Conservation (phyloP, 2,888 invertebrate species). For the Chrysina gloriosa region DNA sequence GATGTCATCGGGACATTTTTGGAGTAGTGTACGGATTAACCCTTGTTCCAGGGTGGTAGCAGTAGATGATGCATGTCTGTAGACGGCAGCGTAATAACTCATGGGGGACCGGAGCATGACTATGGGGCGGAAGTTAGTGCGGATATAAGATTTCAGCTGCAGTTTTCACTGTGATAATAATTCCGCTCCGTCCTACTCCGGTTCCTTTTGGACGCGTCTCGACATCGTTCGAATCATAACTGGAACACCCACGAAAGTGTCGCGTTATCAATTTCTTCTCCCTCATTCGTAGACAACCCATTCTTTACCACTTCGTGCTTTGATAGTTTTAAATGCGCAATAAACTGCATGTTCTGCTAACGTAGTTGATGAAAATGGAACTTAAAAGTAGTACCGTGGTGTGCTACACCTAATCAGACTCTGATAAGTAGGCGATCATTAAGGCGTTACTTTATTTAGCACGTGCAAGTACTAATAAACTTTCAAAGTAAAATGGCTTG, state of each 20-base stretch:
- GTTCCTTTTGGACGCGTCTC: background rate
- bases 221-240: no score
- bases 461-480: background rate
- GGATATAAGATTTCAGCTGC: constrained; percentile 42
- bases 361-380: constrained; percentile 22
- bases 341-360: constrained; percentile 13
- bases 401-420: background rate
- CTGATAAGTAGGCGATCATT: background rate
- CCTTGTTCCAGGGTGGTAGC: constrained; percentile 22
- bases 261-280: background rate
- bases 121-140: constrained; percentile 37
- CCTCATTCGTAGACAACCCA: background rate
- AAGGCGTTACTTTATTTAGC: background rate
- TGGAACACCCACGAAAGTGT: background rate
- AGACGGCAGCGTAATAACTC: constrained; percentile 49
- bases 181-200: background rate
- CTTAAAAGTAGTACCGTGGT: background rate
- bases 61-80: constrained; percentile 45
- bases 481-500: no score
- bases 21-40: constrained; percentile 42
- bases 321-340: constrained; percentile 9
- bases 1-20: constrained; percentile 41
- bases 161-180: constrained; percentile 38
- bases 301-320: background rate
- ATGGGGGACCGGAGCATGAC: constrained; percentile 37